Evolutionary conservation across 2,113 vertebrate species (phyloP), one percentile per base, ranked within the genome.

Genomic region (Synchiropus splendidus): DNA sequence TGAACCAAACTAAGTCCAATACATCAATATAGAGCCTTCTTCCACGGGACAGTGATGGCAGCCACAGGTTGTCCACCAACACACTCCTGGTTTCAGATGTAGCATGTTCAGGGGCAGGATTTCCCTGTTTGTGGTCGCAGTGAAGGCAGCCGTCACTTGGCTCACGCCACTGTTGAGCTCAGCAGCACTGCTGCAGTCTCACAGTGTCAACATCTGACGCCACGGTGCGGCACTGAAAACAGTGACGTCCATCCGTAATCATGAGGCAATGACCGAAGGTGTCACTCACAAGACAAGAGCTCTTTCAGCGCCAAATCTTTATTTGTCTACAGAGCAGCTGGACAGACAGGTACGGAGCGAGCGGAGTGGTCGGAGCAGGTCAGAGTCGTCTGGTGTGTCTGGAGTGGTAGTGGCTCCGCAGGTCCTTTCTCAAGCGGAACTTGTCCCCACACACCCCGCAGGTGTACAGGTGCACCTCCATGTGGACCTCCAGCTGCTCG

Each of bases 371-470:
- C 4, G 6, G 9, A 10, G 16, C 14, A 1, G 8, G 12, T 11
- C 37, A 86, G 41, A 85, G 75, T 68, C 83, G 90, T 87, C 91
- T 96, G 84, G 92, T 90, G 89, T 98, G 95, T 67, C 90, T 93
- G 74, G 91, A 86, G 84, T 97, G 96, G 81, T 97, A 97, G 80
- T 98, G 95, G 77, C 89, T 90, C 72, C 93, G 87, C 91, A 98
- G 96, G 88, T 98, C 95, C 77, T 98, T 98, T 53, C 94, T 90
- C 48, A 97, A 87, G 69, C 95, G 92, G 85, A 98, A 98, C 78
- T 97, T 97, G 78, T 96, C 93, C 40, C 95, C 95, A 39, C 95
- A 98, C 63, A 97, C 91, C 42, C 92, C 91, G 54, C 95, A 98
- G 72, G 93, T 91, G 79, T 98, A 97, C 67, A 98, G 87, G 75